Evolutionary conservation across 2,797 vertebrate genomes (phyloP).

Genomic region (Malacoraja senta): DNA sequence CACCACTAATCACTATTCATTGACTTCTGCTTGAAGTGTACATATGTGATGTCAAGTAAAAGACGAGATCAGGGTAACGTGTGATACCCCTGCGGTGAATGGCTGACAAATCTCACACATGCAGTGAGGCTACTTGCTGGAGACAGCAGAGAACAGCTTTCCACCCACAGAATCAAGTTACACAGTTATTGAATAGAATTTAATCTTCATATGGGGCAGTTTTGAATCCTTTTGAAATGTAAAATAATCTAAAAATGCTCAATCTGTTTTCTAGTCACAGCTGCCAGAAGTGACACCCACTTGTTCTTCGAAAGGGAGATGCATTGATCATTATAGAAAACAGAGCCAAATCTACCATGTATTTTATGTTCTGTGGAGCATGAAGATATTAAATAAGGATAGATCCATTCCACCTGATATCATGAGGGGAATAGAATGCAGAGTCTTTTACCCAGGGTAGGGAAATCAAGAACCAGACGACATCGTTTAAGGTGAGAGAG

Average conservation of each 20-base stretch:
- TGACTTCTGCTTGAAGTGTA: not conserved
- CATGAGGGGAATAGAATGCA: not conserved
- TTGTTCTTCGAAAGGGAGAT: not conserved
- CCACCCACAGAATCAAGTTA: not conserved
- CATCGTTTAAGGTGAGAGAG: no score
- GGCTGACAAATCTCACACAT: not conserved
- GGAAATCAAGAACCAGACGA: no score
- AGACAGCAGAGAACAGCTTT: not conserved
- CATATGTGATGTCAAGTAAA: not conserved
- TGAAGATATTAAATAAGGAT: not conserved
- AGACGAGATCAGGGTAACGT: not conserved
- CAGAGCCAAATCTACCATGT: not conserved
- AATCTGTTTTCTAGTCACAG: not conserved
- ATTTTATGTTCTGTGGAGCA: not conserved
- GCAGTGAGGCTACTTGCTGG: not conserved
- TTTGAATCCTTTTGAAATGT: not conserved
- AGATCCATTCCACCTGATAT: not conserved
- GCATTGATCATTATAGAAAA: not conserved
- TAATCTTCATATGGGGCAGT: not conserved
- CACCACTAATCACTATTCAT: not conserved
- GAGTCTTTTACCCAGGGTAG: no score
- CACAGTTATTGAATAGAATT: not conserved
- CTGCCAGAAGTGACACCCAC: not conserved
- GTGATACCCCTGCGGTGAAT: not conserved
- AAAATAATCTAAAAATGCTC: conserved; percentile 26